Evolutionary conservation across 1,140 invertebrate species (phyloP), one percentile per base, ranked within the genome.

Genomic region (Wasmannia auropunctata): DNA sequence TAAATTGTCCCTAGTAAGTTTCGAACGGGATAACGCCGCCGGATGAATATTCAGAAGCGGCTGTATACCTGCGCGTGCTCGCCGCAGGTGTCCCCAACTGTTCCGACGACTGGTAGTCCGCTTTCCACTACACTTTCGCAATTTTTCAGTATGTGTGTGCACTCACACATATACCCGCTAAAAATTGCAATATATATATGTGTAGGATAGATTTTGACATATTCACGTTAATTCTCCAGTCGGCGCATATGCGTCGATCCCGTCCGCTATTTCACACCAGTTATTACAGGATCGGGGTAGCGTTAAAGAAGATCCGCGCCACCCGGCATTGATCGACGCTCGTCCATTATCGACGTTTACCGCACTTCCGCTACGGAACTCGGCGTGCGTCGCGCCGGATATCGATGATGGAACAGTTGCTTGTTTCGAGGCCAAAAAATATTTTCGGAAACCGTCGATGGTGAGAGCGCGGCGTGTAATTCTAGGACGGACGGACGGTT

Each of bases 261-360:
- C 10, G 46, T n/a, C 31, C 51, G 46, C 56, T 65, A 88, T 88
- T 76, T 86, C 54, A 70, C 51, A 60, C 22, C 46, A 70, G 46
- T 74, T 62, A 49, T 81, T 80, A 69, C 83, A 88, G 58, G 54
- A 74, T 86, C 79, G 49, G n/a, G n/a, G 43, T 58, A 51, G 31
- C 28, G 58, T 80, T 88, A 86, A 88, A 86, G 81, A 89, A 77
- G 65, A 87, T 90, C 51, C 60, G 75, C 58, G 69, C 74, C n/a
- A 54, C 19, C 43, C 76, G 76, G 54, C 88, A 56, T 76, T 88
- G 87, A 89, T 89, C 85, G 88, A 86, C 70, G 63, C 70, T 51
- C 72, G n/a, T 40, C 83, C 77, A 90, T 90, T 87, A 90, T 89
- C 85, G 72, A 87, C 85, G 72, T 89, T 86, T 72, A 76, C 46